Evolutionary conservation across 2,797 vertebrate species (phyloP), one percentile per base, ranked within the genome.

Genomic region (Petrocephalus schoutedeni): DNA sequence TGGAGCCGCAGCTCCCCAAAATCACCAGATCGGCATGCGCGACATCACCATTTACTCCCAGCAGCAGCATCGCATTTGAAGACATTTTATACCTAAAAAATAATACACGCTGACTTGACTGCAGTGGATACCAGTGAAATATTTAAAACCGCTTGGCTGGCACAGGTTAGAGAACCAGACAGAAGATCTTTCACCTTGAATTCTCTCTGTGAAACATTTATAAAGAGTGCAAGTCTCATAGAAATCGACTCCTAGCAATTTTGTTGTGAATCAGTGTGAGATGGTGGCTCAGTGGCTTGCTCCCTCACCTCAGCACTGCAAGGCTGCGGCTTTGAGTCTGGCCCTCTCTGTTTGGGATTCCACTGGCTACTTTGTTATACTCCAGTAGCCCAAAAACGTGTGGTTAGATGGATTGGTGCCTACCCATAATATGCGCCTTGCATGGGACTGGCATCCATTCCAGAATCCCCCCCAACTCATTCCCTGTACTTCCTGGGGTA

Each of bases 141-240:
- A 87, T 87, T 71, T 74, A 87, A 87, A 45, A 74, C 12, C 67
- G 58, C 74, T 23, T 23, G 32, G 28, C 67, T 64, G 86, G 41
- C 59, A 28, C 51, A 77, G 86, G 53, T 57, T 57, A 56, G 86
- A 16, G 16, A 87, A 53, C 21, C 67, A 87, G 23, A 32, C 32
- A 10, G 8, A 36, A 1, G n/a, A n/a, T 41, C 74, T 49, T 49
- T 80, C 16, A 16, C 74, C 74, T 49, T 49, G 74, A 80, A n/a
- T 45, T 80, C 41, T 45, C 74, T 8, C 74, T 21, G 19, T 80
- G 74, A 80, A 80, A 80, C 19, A 45, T 80, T 80, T 49, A 80
- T 80, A 10, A 80, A 49, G 6, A 80, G 74, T 21, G 14, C 8
- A 49, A 49, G 41, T 80, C 45, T 80, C 9, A 19, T 49, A 49